Conservation (phyloP, 1,140 invertebrate species). For the Oncopeltus fasciatus region DNA sequence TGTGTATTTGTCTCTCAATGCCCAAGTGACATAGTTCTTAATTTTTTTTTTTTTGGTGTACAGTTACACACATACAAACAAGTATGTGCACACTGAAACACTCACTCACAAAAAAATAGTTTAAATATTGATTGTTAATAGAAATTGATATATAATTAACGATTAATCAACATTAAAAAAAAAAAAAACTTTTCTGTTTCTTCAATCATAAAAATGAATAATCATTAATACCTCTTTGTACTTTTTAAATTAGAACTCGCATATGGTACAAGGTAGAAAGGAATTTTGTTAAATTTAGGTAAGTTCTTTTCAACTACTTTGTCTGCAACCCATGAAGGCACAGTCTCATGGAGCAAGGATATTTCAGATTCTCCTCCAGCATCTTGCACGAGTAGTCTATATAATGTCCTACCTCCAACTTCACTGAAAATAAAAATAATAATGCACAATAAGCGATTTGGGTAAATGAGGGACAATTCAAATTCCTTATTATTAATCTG, state of each 20-base stretch:
- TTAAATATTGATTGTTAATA: too few relatives aligned
- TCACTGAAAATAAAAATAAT: too few relatives aligned
- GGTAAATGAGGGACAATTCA: too few relatives aligned
- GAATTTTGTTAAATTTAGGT: conserved; percentile 93
- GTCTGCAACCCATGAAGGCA: conserved; percentile 92
- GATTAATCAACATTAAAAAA: not conserved
- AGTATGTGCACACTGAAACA: too few relatives aligned
- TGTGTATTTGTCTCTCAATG: too few relatives aligned
- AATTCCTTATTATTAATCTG: too few relatives aligned
- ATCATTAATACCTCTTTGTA: conserved; percentile 67
- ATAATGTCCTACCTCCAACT: conserved; percentile 83
- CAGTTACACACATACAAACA: too few relatives aligned
- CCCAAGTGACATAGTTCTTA: too few relatives aligned
- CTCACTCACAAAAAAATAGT: too few relatives aligned
- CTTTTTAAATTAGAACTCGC: conserved; percentile 76
- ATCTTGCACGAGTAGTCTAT: conserved; percentile 79
- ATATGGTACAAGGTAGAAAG: conserved; percentile 91
- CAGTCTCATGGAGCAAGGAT: conserved; percentile 79
- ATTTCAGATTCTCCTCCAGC: conserved; percentile 91
- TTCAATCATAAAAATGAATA: not conserved
- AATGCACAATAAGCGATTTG: too few relatives aligned
- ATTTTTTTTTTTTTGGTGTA: too few relatives aligned
- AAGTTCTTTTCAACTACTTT: conserved; percentile 86
- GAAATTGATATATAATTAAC: too few relatives aligned
- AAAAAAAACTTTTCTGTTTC: not conserved